Evolutionary conservation across 2,888 invertebrate genomes (phyloP).

Genomic region (Theretra japonica): DNA sequence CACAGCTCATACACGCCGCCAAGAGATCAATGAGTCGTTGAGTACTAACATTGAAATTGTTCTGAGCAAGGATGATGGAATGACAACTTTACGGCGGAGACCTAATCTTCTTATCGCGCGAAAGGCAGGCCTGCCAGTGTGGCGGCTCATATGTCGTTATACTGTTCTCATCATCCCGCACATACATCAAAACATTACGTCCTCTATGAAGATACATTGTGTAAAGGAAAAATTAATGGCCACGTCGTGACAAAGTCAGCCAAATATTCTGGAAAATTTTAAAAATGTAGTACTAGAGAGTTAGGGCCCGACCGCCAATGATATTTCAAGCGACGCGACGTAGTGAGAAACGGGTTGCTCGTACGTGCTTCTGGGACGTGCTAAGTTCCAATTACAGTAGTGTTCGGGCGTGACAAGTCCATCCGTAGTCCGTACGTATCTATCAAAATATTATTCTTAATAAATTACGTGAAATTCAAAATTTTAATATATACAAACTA

Average conservation of each 20-base stretch:
- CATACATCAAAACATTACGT: conserved; percentile 5
- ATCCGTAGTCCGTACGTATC: too few relatives aligned
- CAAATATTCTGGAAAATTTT: neutral
- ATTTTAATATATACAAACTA: too few relatives aligned
- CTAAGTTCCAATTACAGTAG: neutral
- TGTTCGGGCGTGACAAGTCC: neutral
- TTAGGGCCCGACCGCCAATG: neutral
- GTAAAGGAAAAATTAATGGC: neutral
- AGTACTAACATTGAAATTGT: conserved; percentile 2
- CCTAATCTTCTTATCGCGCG: conserved; percentile 35
- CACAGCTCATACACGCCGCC: too few relatives aligned
- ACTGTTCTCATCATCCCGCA: neutral
- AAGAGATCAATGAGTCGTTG: neutral
- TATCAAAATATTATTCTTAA: too few relatives aligned
- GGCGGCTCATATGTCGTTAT: conserved; percentile 11
- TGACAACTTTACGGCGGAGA: conserved; percentile 21
- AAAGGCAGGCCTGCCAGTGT: conserved; percentile 26
- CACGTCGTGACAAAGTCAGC: neutral
- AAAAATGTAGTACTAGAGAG: neutral
- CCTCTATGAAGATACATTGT: neutral
- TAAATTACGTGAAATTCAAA: too few relatives aligned
- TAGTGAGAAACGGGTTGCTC: neutral
- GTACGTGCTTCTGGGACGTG: neutral
- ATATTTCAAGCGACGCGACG: neutral
- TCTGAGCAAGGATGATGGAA: conserved; percentile 15